Percentiles rank a stretch among this genome's conserved stretches.
Conservation (phyloP, 2,113 vertebrate species). For the Formicarius rufipectus region DNA sequence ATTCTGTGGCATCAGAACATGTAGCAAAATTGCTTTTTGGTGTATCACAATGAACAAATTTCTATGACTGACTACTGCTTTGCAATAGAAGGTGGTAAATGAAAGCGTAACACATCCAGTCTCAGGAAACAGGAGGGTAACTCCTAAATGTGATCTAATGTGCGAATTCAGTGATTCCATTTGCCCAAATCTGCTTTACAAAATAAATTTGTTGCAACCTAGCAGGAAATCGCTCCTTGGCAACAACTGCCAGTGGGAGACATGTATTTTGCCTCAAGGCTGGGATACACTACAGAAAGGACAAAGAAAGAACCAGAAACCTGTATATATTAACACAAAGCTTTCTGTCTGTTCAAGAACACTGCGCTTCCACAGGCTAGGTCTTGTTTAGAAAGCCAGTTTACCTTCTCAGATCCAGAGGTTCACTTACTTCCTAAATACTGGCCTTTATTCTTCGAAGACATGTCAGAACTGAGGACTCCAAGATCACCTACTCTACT, state of each 20-base stretch:
- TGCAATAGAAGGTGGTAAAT: not conserved
- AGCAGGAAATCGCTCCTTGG: not conserved
- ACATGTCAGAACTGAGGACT: slow-evolving; percentile 10
- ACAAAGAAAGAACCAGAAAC: not conserved
- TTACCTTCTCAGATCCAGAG: not conserved
- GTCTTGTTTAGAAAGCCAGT: not conserved
- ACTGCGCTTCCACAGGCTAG: not conserved
- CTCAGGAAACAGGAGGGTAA: not conserved
- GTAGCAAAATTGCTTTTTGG: not conserved
- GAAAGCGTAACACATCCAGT: not conserved
- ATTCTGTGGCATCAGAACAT: not conserved
- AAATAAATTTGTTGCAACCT: not conserved
- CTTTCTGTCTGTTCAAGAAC: not conserved
- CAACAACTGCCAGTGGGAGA: not conserved
- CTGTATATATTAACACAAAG: not conserved
- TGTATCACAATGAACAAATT: not conserved
- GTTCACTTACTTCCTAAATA: not conserved
- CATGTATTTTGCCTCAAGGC: not conserved
- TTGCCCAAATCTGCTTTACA: not conserved
- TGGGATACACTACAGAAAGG: not conserved
- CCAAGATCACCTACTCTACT: slow-evolving; percentile 29
- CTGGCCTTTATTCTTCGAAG: not conserved
- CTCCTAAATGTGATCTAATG: not conserved
- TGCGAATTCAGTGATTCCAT: not conserved
- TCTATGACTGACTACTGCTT: not conserved